These are phyloP conservation scores for Tromatobia lineatoria DNA, from an alignment of 2,888 invertebrate genomes.

Conservation along the genomic window DNA sequence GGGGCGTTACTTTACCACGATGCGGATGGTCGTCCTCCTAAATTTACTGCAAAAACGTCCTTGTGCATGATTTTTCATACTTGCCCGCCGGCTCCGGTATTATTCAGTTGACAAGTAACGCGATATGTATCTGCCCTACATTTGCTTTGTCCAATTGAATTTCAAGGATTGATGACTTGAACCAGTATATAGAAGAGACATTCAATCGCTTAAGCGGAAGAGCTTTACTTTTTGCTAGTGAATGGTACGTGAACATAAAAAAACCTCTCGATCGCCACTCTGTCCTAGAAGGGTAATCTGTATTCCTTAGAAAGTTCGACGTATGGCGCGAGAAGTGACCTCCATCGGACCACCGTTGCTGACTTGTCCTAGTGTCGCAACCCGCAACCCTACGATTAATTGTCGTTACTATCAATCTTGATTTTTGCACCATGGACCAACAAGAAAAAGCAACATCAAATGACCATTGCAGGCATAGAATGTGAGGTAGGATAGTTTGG, in stretches of 20 bases:
- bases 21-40: too few species aligned
- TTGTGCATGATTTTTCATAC: background rate
- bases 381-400: slow-evolving; percentile 38
- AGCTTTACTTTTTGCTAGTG: background rate
- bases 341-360: slow-evolving; percentile 8
- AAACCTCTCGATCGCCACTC: background rate
- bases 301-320: slow-evolving; percentile 35
- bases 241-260: background rate
- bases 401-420: slow-evolving; percentile 44
- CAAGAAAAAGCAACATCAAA: background rate
- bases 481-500: background rate
- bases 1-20: too few species aligned
- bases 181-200: background rate
- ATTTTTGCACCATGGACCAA: slow-evolving; percentile 10
- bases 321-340: background rate
- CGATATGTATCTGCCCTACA: background rate
- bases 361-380: background rate
- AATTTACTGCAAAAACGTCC: too few species aligned
- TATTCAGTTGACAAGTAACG: background rate
- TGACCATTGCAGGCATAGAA: background rate
- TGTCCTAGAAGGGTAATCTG: background rate
- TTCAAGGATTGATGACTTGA: background rate
- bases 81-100: background rate
- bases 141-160: background rate
- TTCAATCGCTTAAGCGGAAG: background rate